Evolutionary conservation across 2,797 vertebrate genomes (phyloP), one percentile per base, ranked within the genome.

Genomic region (Falco rusticolus): DNA sequence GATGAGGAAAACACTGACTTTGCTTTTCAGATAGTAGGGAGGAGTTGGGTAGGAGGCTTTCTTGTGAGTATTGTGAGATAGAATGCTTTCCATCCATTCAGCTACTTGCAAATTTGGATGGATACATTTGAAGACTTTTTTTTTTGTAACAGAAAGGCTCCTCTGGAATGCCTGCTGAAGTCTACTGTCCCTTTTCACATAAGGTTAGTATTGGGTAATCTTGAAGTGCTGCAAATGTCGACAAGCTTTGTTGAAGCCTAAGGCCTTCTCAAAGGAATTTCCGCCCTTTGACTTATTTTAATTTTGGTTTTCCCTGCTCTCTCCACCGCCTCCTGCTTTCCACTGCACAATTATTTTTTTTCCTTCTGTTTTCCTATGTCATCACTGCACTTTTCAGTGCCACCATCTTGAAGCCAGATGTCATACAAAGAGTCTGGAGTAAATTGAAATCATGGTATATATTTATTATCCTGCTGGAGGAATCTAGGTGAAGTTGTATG

Each of bases 321-420:
- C 71, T 64, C 75, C 83, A 39, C 57, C 80, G 81, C 78, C 93
- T 94, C 87, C 59, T 93, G 68, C 84, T 90, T 80, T 91, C 72
- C 63, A 33, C 69, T 69, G 41, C 84, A 59, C 79, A 56, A 66
- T 60, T 84, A 6, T 34, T 68, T 85, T 75, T 61, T 43, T 15
- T 14, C 45, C 68, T 93, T 92, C 91, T 93, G 63, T 92, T 92
- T 97, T 91, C 47, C 60, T 92, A 0, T 93, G 92, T 94, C 94
- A 92, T 94, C 85, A 60, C 59, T 90, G 92, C 80, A 76, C 82
- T 95, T 95, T 34, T 77, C 84, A 31, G 54, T 96, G 95, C 94
- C 94, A 95, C 83, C 97, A 97, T 97, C 96, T 97, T 97, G 96
- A 95, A 96, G 86, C 97, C 97, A 98, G 97, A 97, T 97, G 97